Evolutionary conservation across 2,113 vertebrate species (phyloP), one percentile per base, ranked within the genome.

Genomic region (Cyanoderma ruficeps): DNA sequence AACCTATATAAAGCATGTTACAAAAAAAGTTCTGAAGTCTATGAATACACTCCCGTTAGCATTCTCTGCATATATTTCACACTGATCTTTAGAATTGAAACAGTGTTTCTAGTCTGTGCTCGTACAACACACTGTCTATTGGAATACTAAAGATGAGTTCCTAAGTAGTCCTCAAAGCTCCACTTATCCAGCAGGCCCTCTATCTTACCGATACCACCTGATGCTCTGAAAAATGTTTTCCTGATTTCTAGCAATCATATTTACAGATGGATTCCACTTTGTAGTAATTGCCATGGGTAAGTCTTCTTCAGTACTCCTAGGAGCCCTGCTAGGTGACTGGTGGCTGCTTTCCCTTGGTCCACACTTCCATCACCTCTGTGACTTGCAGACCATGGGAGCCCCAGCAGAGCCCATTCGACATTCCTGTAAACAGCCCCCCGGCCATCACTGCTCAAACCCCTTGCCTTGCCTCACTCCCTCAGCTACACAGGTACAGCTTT

Each of bases 1-100:
- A 93, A 50, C 39, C 61, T 82, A 67, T 59, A 75, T 82, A 91
- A 94, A 89, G 30, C 14, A 65, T 10, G 17, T 64, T 27, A 69
- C 24, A 39, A 46, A 90, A 92, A 79, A 65, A 41, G 8, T 59
- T 74, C 56, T 74, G 55, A 15, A 61, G 25, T 61, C 78, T 92
- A 46, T 81, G 65, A 83, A 83, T 93, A 70, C 37, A 61, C 53
- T 80, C 61, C 23, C 2, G 12, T 92, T 72, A 92, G 49, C 49
- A 22, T 90, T 77, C 55, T 86, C 72, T 74, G 83, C 83, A 30
- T 83, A 4, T 70, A 92, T 94, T 70, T 94, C 83, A 81, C 59
- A 50, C 46, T 68, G 72, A 72, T 17, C 68, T 83, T 83, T 74
- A 83, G 72, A 89, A 91, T 3, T 55, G 42, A 83, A 92, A 59